Base-by-base conservation (phyloP, 2,888 invertebrate species). In the Pyrochroa serraticornis region DNA sequence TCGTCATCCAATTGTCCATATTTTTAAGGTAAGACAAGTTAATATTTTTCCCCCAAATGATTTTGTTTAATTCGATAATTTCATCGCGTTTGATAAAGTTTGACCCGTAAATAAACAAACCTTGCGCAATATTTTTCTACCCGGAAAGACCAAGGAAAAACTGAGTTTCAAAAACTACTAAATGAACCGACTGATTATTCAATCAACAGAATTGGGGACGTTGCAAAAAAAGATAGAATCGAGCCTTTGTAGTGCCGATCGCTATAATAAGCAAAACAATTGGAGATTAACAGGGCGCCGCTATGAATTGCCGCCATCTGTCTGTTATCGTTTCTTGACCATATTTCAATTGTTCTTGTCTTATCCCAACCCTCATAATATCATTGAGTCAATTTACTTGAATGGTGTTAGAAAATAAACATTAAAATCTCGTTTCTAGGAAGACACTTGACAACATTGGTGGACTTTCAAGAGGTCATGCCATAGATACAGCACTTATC, bases 401-500 rank as follows among this genome's bases (percentile, higher is more conserved):
- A 5, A 22, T 22, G 22, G 22, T 22, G 22, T 5, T 22, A 22
- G 22, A 22, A 22, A 22, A 22, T 22, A 2, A 22, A 22, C 22
- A 22, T 22, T 22, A 39, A 49, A 34, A 38, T 30, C n/a, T 14
- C 1, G 30, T 9, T 44, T 53, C 41, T 34, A 46, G 53, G 41
- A 53, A 53, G 46, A 52, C 34, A 12, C 14, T 30, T n/a, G n/a
- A 30, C 54, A 55, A 37, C 54, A 47, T 55, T 55, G 54, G 37
- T 14, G 31, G 32, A 48, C 30, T 47, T 47, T 55, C 22, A 22
- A 22, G 22, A 22, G 22, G 22, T 22, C 35, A 48, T 47, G 54
- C 48, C 54, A 55, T 8, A 8, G 54, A 55, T 55, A 47, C 43
- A 41, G n/a, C 10, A 55, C 35, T 55, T 55, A 55, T 55, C 48